These are phyloP conservation scores for Triops cancriformis DNA, from an alignment of 1,140 invertebrate genomes.

Conservation along the genomic window DNA sequence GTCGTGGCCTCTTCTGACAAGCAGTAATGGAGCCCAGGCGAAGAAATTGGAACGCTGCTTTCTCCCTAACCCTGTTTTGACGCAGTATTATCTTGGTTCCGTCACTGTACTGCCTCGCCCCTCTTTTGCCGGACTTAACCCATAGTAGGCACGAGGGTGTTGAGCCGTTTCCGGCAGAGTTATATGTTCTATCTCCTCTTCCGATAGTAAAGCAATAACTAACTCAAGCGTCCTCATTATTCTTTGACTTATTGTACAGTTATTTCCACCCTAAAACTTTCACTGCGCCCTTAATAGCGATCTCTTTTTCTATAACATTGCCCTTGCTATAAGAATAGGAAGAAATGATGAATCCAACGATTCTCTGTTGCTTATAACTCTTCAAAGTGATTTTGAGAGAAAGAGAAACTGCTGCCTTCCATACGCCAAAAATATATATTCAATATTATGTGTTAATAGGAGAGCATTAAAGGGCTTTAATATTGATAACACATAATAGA, in stretches of 20 bases:
- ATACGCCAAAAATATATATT: no score
- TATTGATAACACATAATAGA: no score
- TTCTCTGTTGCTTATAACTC: no score
- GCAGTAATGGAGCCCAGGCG: background rate
- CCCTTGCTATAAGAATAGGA: no score
- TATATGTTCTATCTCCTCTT: background rate
- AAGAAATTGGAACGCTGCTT: background rate
- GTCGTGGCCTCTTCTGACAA: background rate
- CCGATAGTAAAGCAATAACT: background rate
- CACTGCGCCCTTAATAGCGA: no score
- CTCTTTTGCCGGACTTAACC: background rate
- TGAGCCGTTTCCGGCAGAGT: background rate
- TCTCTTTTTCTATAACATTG: no score
- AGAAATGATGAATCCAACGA: no score
- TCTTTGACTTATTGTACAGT: background rate
- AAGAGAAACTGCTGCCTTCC: no score
- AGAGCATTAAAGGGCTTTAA: no score
- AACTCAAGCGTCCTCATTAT: background rate
- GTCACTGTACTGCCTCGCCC: background rate
- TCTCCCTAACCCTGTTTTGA: background rate
- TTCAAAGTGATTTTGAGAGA: no score
- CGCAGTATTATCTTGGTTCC: background rate
- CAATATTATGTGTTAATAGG: no score
- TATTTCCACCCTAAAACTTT: background rate
- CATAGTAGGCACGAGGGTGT: background rate